These are phyloP conservation scores for Epicampocera succincta DNA, from an alignment of 2,888 invertebrate species.

Conservation along the genomic window DNA sequence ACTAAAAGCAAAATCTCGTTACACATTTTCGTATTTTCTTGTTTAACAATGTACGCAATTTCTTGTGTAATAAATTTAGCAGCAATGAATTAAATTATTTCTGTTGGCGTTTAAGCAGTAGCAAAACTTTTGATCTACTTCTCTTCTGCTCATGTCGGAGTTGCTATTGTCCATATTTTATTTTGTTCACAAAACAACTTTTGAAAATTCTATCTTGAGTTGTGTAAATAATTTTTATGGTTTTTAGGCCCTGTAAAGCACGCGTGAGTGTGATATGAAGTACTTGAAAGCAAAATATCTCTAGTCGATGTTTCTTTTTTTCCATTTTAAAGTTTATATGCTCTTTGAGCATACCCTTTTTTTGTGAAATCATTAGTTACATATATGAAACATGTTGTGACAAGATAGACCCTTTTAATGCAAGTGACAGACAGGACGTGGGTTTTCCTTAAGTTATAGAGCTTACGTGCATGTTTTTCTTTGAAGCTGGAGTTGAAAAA, in stretches of 20 bases:
- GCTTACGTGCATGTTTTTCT: slow-evolving; percentile 28
- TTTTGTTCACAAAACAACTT: background rate
- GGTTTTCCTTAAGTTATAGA: slow-evolving; percentile 58
- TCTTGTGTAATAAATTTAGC: slow-evolving; percentile 48
- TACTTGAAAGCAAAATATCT: slow-evolving; percentile 20
- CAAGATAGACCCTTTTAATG: slow-evolving; percentile 67
- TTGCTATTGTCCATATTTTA: slow-evolving; percentile 17
- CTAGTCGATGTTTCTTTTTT: slow-evolving; percentile 16
- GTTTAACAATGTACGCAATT: slow-evolving; percentile 39
- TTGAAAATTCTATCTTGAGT: too few species aligned
- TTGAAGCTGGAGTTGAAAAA: slow-evolving; percentile 23
- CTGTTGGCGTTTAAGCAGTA: slow-evolving; percentile 60
- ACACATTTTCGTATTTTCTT: slow-evolving; percentile 14
- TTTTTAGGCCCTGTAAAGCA: slow-evolving; percentile 15
- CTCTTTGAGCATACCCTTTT: background rate
- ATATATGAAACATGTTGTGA: slow-evolving; percentile 56
- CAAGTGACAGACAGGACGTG: slow-evolving; percentile 67
- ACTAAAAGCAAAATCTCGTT: slow-evolving; percentile 10
- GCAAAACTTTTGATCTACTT: slow-evolving; percentile 58
- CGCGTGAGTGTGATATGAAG: slow-evolving; percentile 43
- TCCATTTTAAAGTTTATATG: slow-evolving; percentile 11
- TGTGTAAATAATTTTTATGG: slow-evolving; percentile 24
- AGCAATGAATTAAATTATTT: slow-evolving; percentile 51
- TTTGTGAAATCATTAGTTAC: slow-evolving; percentile 54
- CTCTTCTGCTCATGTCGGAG: slow-evolving; percentile 43